Percentiles rank a stretch among this genome's conserved stretches.
Conservation (phyloP, 2,888 invertebrate genomes). For the Agonopterix alstromeriana region DNA sequence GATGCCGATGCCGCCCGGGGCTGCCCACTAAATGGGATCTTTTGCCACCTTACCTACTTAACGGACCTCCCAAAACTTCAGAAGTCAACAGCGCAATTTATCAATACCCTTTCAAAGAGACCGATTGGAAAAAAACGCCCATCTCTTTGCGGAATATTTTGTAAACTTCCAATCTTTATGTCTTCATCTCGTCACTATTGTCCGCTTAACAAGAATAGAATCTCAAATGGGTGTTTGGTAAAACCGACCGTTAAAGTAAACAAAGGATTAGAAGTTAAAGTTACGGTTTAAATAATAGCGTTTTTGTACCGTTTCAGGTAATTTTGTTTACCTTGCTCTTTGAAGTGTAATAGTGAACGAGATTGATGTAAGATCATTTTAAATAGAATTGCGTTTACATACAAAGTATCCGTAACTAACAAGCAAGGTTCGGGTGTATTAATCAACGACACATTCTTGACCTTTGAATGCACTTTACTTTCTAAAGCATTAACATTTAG, state of each 20-base stretch:
- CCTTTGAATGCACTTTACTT: conserved; percentile 15
- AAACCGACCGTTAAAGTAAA: conserved; percentile 19
- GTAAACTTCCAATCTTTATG: conserved; percentile 24
- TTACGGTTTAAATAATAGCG: conserved; percentile 8
- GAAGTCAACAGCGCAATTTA: conserved; percentile 12
- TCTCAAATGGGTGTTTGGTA: conserved; percentile 9
- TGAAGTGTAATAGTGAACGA: neutral
- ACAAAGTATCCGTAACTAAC: conserved; percentile 23
- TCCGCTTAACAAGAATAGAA: conserved; percentile 13
- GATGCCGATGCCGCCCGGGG: conserved; percentile 24
- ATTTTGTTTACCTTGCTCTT: conserved; percentile 6
- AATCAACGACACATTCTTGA: conserved; percentile 28
- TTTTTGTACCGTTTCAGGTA: conserved; percentile 10
- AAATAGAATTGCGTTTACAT: conserved; percentile 7
- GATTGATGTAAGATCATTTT: neutral
- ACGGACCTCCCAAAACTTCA: conserved; percentile 13
- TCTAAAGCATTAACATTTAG: conserved; percentile 10
- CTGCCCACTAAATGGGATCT: conserved; percentile 28
- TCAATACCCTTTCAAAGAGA: neutral
- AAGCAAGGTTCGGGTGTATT: conserved; percentile 19
- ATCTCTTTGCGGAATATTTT: conserved; percentile 25
- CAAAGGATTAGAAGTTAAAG: conserved; percentile 16
- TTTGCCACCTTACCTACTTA: conserved; percentile 31
- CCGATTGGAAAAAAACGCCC: neutral
- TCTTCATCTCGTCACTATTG: conserved; percentile 23